Base-by-base conservation (phyloP, 1,140 invertebrate genomes). In the Pseudomyrmex concolor region DNA sequence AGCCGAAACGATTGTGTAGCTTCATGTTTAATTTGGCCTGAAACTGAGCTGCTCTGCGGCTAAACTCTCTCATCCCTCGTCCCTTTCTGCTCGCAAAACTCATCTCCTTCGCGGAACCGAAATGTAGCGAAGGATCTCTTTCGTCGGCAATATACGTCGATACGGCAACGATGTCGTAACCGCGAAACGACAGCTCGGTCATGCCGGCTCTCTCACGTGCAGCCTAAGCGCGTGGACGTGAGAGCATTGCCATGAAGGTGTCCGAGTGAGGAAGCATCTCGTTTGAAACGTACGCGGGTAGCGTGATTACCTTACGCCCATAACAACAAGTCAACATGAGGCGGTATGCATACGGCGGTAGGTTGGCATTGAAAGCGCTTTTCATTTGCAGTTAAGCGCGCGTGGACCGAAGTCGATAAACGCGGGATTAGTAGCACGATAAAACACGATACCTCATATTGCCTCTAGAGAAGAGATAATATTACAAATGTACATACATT, bases 21-120 rank as follows among this genome's bases (percentile, higher is more conserved):
- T 84, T 84, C 73, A 83, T 67, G 86, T 89, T 90, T 90, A 91
- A 88, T 91, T 90, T 87, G 84, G 83, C 85, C 85, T 62, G 63
- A 87, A 90, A 86, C 83, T 88, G 83, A 72, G 83, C 34, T 34
- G 34, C 68, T 80, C 63, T 72, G 45, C 81, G 85, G 83, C 80
- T 89, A 83, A 81, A 81, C 50, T 22, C 50, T 57, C 50, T 55
- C 60, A 84, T 2, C 17, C 4, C 2, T 9, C 45, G 62, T 67
- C 34, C 34, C 22, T 34, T 66, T n/a, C 60, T 45, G 48, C 25
- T 51, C 78, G 50, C 60, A 64, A 74, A 74, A 64, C 77, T 78
- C 82, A 57, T 78, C 57, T 55, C 62, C 34, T 50, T 19, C 19
- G 68, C 57, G 50, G 19, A 82, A 60, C 17, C 19, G 48, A 50